Base-by-base conservation (phyloP, 2,797 vertebrate species). In the Sternarchorhynchus goeldii region DNA sequence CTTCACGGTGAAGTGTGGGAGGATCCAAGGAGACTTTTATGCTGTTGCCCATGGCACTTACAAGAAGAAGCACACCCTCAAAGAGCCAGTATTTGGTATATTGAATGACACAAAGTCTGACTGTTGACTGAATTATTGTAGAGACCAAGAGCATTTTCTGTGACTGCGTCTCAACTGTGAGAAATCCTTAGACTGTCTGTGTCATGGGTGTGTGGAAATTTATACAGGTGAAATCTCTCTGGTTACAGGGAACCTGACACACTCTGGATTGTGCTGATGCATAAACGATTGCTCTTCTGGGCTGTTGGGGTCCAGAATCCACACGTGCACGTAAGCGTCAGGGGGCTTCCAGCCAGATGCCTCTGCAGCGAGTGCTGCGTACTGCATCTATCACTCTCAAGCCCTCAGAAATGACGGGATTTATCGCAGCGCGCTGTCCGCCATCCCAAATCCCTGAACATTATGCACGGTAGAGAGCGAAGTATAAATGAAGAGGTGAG, bases 181-280 rank as follows among this genome's bases (percentile, higher is more conserved):
- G 60, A 66, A 66, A 56, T 10, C 32, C 12, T 75, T 57, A 29
- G 58, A 73, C 20, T 77, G 5, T 45, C n/a, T 17, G 36, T 17
- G 60, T 29, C 45, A 20, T 16, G 78, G 65, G 58, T 77, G 70
- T 63, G 56, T 36, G 25, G 36, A 36, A 58, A 32, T 80, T 68
- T 65, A 39, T 69, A 73, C 76, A 73, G 53, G 76, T 73, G 76
- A 76, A 67, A 34, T 75, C 8, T 76, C 59, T 80, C 18, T 62
- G n/a, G 71, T 73, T 29, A 36, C 65, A 25, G 55, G 5, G 34
- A 65, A 60, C 53, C 29, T 29, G 41, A 82, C 20, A 20, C 58
- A 65, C 64, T 73, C 59, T 16, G 60, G 70, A 64, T n/a, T 73
- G 21, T 7, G 18, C 63, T 63, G 67, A 53, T 73, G 69, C 16